Conservation (phyloP, 1,140 invertebrate species). For the Campodea augens region DNA sequence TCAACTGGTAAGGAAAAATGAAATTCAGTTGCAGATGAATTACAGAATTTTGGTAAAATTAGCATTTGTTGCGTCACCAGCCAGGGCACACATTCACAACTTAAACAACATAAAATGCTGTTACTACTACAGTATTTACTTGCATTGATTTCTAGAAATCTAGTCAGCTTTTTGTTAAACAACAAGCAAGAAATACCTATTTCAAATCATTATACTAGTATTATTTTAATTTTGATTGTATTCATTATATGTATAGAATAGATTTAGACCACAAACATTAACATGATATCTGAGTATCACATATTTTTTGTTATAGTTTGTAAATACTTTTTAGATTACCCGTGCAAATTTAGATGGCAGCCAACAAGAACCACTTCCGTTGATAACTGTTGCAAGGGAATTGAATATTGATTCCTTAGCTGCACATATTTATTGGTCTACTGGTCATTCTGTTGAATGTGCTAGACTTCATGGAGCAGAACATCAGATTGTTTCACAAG, state of each 20-base stretch:
- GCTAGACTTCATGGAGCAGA: conserved; percentile 57
- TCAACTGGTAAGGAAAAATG: conserved; percentile 37
- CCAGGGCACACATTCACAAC: too few relatives aligned
- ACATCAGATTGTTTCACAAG: conserved; percentile 45
- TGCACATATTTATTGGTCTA: conserved; percentile 75
- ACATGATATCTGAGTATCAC: background rate
- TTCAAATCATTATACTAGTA: background rate
- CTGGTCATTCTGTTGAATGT: conserved; percentile 56
- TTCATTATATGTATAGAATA: background rate
- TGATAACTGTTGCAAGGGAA: conserved; percentile 55
- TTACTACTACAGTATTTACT: too few relatives aligned
- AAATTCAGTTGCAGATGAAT: conserved; percentile 7
- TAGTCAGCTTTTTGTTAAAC: background rate
- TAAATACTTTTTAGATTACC: conserved; percentile 31
- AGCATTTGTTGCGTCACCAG: too few relatives aligned
- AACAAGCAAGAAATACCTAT: background rate
- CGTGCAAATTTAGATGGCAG: conserved; percentile 41
- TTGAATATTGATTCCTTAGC: conserved; percentile 58
- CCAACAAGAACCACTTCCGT: conserved; percentile 51
- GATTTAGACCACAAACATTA: background rate
- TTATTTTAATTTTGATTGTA: background rate
- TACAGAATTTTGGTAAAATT: too few relatives aligned
- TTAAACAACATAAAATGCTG: too few relatives aligned
- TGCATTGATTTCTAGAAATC: background rate
- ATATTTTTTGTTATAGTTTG: too few relatives aligned